phyloP scores from a whole-genome alignment of 2,888 invertebrate genomes.

The Tiliacea aurago region DNA sequence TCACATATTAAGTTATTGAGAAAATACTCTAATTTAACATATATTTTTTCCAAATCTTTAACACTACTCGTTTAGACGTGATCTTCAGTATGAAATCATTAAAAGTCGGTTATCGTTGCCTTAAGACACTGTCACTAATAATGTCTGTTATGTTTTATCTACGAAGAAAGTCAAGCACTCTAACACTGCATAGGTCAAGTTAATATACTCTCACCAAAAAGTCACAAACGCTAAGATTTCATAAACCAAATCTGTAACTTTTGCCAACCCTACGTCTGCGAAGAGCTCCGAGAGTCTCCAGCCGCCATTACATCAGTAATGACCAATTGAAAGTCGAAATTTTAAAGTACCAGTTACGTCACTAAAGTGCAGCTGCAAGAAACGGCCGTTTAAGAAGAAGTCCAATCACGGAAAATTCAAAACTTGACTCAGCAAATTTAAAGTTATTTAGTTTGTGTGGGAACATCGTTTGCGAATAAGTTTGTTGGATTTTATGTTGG shows the following conservation, averaged over 20 bases:
- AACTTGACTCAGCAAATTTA: slow-evolving; percentile 42
- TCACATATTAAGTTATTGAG: too few species aligned
- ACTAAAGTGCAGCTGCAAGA: slow-evolving; percentile 44
- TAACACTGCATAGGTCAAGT: background rate
- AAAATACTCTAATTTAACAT: too few species aligned
- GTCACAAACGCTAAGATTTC: background rate
- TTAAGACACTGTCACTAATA: too few species aligned
- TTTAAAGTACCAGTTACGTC: slow-evolving; percentile 45
- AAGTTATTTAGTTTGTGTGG: slow-evolving; percentile 42
- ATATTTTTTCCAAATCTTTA: too few species aligned
- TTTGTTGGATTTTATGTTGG: slow-evolving; percentile 8
- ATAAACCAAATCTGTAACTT: background rate
- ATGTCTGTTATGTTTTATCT: background rate
- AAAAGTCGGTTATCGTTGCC: too few species aligned
- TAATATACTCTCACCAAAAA: background rate
- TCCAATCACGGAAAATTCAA: slow-evolving; percentile 45
- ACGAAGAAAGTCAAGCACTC: background rate
- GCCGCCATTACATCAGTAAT: slow-evolving; percentile 54
- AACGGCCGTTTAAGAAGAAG: slow-evolving; percentile 42
- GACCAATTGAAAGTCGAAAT: slow-evolving; percentile 59
- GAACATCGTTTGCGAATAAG: slow-evolving; percentile 26
- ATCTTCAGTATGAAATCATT: too few species aligned
- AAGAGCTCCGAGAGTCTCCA: background rate
- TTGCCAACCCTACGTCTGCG: slow-evolving; percentile 35
- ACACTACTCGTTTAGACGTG: too few species aligned